These are phyloP conservation scores for Artemia franciscana DNA, from an alignment of 1,140 invertebrate species.

Conservation along the genomic window DNA sequence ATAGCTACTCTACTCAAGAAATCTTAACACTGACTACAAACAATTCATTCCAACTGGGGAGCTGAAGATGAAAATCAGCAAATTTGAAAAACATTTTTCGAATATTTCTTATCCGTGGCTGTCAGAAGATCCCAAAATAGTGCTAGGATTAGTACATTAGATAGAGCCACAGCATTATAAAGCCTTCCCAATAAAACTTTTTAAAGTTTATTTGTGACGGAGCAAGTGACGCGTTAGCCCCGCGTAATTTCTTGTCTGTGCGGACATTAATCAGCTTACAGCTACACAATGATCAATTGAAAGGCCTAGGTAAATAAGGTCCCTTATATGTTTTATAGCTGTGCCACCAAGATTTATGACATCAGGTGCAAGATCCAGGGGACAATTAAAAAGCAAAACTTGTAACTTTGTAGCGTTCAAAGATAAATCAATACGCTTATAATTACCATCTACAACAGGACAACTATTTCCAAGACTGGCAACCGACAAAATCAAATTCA, in stretches of 20 bases:
- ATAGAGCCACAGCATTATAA: neutral
- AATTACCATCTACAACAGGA: too few species aligned
- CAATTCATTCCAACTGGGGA: too few species aligned
- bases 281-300: neutral
- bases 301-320: neutral
- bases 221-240: neutral
- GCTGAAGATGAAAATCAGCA: neutral
- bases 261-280: neutral
- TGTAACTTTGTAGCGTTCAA: neutral
- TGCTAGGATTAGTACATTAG: neutral
- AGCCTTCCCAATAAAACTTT: neutral
- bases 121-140: neutral
- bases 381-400: neutral
- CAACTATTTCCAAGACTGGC: neutral
- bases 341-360: neutral
- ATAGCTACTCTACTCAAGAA: too few species aligned
- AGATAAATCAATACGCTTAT: neutral
- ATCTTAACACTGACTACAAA: too few species aligned
- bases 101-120: neutral
- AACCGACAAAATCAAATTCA: neutral
- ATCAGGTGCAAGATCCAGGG: neutral
- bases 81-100: neutral
- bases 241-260: neutral
- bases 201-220: neutral
- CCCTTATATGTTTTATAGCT: neutral